Evolutionary conservation across 2,113 vertebrate species (phyloP).

Genomic region (Conger conger): DNA sequence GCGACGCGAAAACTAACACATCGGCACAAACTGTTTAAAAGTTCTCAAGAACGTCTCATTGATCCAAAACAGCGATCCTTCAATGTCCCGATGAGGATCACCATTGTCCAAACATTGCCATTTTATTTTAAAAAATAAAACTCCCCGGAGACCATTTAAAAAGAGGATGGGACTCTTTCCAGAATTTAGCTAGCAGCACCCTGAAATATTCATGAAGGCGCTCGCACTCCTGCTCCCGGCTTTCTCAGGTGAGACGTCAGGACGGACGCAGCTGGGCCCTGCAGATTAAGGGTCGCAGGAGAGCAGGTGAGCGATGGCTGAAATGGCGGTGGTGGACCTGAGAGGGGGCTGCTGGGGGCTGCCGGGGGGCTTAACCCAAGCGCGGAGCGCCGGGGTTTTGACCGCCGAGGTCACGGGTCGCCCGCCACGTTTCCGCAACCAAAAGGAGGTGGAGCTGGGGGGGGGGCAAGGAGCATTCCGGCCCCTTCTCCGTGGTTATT

Average conservation of each 20-base stretch:
- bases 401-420: not conserved
- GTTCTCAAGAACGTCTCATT: not conserved
- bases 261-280: not conserved
- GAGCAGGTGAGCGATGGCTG: not conserved
- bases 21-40: not conserved
- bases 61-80: not conserved
- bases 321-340: not conserved
- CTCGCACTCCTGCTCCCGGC: not conserved
- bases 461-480: not conserved
- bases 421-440: too few relatives aligned
- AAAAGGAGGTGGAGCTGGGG: not conserved
- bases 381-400: not conserved
- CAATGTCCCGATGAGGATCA: not conserved
- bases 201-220: not conserved
- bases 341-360: too few relatives aligned
- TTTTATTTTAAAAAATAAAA: not conserved
- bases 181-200: not conserved
- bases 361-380: too few relatives aligned
- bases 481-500: not conserved
- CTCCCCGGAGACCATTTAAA: not conserved
- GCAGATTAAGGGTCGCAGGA: not conserved
- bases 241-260: not conserved
- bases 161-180: not conserved
- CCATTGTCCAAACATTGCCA: not conserved
- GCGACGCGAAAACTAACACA: constrained; percentile 16